phyloP scores from a whole-genome alignment of 37 sponge, comb jelly and placozoan genomes.

The Amphimedon queenslandica region DNA sequence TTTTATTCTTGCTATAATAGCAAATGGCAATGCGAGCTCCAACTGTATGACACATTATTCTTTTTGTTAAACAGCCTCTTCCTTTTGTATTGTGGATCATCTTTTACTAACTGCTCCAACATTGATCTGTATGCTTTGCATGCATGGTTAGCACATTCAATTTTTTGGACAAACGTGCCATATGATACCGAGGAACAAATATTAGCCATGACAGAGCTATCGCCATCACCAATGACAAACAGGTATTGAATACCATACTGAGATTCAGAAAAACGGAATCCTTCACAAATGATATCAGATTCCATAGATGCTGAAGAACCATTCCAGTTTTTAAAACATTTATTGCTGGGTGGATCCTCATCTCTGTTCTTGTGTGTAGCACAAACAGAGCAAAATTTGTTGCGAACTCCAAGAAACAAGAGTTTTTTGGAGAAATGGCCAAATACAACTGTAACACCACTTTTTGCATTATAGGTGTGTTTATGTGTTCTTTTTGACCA shows the following conservation, averaged over 20 bases:
- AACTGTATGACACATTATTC: conserved; percentile 16
- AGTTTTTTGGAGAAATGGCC: conserved; percentile 3
- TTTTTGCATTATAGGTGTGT: neutral
- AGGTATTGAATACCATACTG: conserved; percentile 5
- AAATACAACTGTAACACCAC: neutral
- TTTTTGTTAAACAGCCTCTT: conserved; percentile 4
- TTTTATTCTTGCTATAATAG: neutral
- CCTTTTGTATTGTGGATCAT: conserved; percentile 18
- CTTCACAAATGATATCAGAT: conserved; percentile 22
- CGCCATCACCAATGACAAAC: too few relatives aligned
- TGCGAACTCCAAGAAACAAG: conserved; percentile 13
- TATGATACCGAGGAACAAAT: neutral
- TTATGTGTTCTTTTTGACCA: conserved; percentile 25
- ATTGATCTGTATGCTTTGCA: conserved; percentile 17
- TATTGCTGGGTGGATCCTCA: conserved; percentile 21
- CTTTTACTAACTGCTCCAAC: conserved; percentile 19
- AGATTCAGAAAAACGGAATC: conserved; percentile 1
- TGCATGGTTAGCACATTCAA: conserved; percentile 7
- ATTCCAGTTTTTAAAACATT: conserved; percentile 25
- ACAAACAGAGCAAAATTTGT: conserved; percentile 26
- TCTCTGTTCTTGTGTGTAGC: too few relatives aligned
- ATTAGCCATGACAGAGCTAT: too few relatives aligned
- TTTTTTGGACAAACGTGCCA: neutral
- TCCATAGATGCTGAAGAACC: conserved; percentile 29
- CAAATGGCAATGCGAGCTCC: conserved; percentile 23